Percentiles rank a stretch among this genome's conserved stretches.
Evolutionary conservation across 1,140 invertebrate genomes (phyloP).

Genomic region (Drosophila santomea): DNA sequence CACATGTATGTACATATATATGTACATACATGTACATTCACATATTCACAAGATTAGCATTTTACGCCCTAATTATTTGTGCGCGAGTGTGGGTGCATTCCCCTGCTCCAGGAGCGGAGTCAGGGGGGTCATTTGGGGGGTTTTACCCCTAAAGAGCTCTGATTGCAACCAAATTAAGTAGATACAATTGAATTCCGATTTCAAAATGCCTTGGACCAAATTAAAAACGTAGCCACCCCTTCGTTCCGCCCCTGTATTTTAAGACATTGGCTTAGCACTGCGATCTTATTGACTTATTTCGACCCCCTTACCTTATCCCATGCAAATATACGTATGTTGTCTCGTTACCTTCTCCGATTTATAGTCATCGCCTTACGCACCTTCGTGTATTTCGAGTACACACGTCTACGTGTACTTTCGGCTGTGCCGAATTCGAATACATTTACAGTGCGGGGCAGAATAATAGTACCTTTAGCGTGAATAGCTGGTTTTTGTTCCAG

Average conservation of each 20-base stretch:
- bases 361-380: not conserved
- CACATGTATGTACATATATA: not conserved
- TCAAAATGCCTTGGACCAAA: no score
- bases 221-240: not conserved
- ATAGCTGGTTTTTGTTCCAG: no score
- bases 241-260: not conserved
- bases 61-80: conserved; percentile 19
- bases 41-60: conserved; percentile 14
- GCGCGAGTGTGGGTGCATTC: conserved; percentile 2
- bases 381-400: conserved; percentile 5
- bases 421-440: not conserved
- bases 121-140: not conserved
- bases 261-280: not conserved
- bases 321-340: not conserved
- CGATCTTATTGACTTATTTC: conserved; percentile 7
- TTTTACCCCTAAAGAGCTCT: not conserved
- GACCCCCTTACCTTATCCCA: conserved; percentile 4
- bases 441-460: not conserved
- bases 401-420: conserved; percentile 11
- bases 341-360: not conserved
- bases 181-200: no score
- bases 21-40: not conserved
- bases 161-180: no score
- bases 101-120: conserved; percentile 2
- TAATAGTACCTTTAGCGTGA: not conserved